Evolutionary conservation across 2,888 invertebrate genomes (phyloP), one percentile per base, ranked within the genome.

Genomic region (Eupithecia abbreviata): DNA sequence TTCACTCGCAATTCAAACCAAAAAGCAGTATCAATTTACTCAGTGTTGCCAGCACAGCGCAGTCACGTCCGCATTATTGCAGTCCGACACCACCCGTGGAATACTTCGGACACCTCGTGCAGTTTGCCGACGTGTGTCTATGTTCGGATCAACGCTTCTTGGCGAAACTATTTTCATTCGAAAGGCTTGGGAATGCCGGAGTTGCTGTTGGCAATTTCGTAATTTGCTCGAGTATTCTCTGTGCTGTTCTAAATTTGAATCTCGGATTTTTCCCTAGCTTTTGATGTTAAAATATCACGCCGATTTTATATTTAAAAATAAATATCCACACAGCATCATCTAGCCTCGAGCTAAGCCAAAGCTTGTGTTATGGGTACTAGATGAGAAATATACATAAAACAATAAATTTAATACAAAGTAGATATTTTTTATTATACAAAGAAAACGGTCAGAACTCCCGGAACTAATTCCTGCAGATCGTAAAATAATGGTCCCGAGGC

Each of bases 1-100:
- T 68, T 4, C 68, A 49, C 12, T 68, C 2, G 6, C 42, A 66
- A 66, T 49, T n/a, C 69, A 49, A 18, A 47, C 30, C 45, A 7
- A 43, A 68, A 69, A 45, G 69, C 73, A 74, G 75, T 79, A 79
- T 79, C 81, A 81, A 77, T 79, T 77, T 77, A 74, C 67, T 49
- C 49, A 71, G 73, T 66, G 66, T 70, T 69, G 43, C 47, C 42
- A 62, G 42, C 69, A 69, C 71, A 67, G 80, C 82, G 78, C 79
- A 76, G 84, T 82, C 86, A 86, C 86, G 86, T 86, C 62, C 79
- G 73, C 77, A 80, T 82, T 83, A 85, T 85, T 83, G 85, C 85
- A 83, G 81, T 82, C 82, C 74, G 73, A 76, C 79, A 76, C 76
- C 73, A 43, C 78, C 81, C 78, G 74, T 78, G 75, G 74, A 76